Evolutionary conservation across 1,140 invertebrate species (phyloP), one percentile per base, ranked within the genome.

Genomic region (Conopomorpha cramerella): DNA sequence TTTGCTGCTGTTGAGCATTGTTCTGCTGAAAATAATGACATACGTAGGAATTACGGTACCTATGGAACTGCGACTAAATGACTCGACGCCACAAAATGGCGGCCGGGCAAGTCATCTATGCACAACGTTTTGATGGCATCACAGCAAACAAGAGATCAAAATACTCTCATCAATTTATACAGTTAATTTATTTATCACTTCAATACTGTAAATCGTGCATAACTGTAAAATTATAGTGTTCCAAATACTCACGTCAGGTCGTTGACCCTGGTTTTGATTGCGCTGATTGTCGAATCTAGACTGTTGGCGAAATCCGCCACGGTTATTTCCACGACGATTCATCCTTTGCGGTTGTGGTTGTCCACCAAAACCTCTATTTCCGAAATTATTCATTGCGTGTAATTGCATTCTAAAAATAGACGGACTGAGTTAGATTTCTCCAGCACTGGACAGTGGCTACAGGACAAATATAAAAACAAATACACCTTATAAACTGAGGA

Each of bases 301-400:
- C 45, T 66, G 61, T 16, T 64, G 60, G 30, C 45, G 43, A 11
- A 39, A 39, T 26, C 46, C 57, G 14, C 63, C 53, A 15, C 60
- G 36, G 31, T 64, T 62, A 30, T 53, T 55, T 15, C 67, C 65
- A 45, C 67, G 61, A 30, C 67, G 63, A 29, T 57, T 61, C 40
- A 66, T 65, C 29, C 70, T 60, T 44, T 76, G 70, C 1, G 70
- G 70, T 31, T 76, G 70, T 1, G 70, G 70, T 29, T 59, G 65
- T 10, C 71, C 71, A n/a, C 67, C 71, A 49, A 61, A 72, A 16
- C 67, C 71, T 48, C 71, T 51, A 39, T 70, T 60, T n/a, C n/a
- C n/a, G 36, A 55, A 76, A 43, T 67, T 56, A 64, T 74, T 68
- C 66, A 74, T 71, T 11, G 49, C 61, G 43, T 74, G 65, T 59